Base-by-base conservation (phyloP, 2,797 vertebrate species). In the Molossus molossus region DNA sequence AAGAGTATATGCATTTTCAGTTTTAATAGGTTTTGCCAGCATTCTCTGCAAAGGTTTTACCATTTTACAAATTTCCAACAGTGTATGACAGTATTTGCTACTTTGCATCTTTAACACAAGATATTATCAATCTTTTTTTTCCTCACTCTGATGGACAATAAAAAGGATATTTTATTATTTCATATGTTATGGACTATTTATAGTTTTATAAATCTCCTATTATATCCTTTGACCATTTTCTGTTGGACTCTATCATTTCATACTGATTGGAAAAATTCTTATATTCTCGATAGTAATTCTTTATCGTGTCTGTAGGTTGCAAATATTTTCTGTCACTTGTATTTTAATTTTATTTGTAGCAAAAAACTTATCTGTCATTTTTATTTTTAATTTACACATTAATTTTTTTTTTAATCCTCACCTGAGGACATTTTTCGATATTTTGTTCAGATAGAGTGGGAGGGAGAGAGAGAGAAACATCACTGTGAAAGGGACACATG, bases 271-370 rank as follows among this genome's bases (percentile, higher is more conserved):
- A 57, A 64, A 93, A 87, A 79, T 23, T 23, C 12, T 64, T 90
- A 67, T 50, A 57, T 90, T 80, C 12, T 95, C 25, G 14, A 58
- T 83, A 65, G 64, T 84, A 90, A 83, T 92, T 20, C 25, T 95
- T 95, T 87, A 82, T 89, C 9, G 37, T 76, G 15, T 57, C 60
- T 25, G 73, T 84, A 48, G 25, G 2, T 67, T 73, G 11, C 5
- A 80, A 70, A 29, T 53, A 58, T 87, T 90, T 90, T 90, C 40
- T 92, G 53, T 69, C 48, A 69, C 75, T 67, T 86, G 18, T 81
- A 33, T 96, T 84, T 90, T 94, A 77, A 79, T 83, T 92, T 84
- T 90, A 87, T 82, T 87, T 80, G 8, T 92, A 87, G 79, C 40
- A 94, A 90, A 93, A 91, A 94, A 75, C 7, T 62, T 80, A 25